phyloP scores from a whole-genome alignment of 2,888 invertebrate genomes.

The Paralinhomoeus sp. region DNA sequence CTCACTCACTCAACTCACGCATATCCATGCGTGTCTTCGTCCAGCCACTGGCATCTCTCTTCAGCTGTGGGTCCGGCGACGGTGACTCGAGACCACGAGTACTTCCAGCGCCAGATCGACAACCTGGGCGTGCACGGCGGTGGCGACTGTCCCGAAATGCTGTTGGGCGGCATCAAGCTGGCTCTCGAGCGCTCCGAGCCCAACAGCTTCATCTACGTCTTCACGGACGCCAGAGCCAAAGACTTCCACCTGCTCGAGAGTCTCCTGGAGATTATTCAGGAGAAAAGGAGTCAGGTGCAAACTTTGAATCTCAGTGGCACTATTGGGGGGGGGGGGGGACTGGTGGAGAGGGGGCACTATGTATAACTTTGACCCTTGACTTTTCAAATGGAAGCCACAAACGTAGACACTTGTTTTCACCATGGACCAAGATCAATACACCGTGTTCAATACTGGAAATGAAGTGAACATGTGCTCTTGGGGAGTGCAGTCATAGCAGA shows the following conservation, averaged over 20 bases:
- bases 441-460: no score
- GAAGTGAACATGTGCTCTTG: no score
- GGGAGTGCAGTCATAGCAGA: no score
- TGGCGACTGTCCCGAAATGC: slow-evolving; percentile 51
- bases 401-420: no score
- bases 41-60: slow-evolving; percentile 7
- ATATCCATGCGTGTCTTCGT: no score
- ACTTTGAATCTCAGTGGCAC: slow-evolving; percentile 3
- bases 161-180: slow-evolving; percentile 39
- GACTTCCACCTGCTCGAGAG: slow-evolving; percentile 39
- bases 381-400: no score
- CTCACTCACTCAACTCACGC: neutral
- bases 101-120: slow-evolving; percentile 37
- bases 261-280: slow-evolving; percentile 44
- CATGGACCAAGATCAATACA: no score
- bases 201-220: slow-evolving; percentile 47
- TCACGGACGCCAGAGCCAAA: slow-evolving; percentile 49
- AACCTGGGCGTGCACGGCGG: slow-evolving; percentile 42
- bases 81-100: slow-evolving; percentile 40
- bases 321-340: no score
- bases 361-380: no score
- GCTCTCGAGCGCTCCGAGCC: slow-evolving; percentile 43
- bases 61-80: slow-evolving; percentile 42
- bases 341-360: no score
- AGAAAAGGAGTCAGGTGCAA: slow-evolving; percentile 45